Conservation (phyloP, 1,140 invertebrate genomes). For the Neodiprion pinetum region DNA sequence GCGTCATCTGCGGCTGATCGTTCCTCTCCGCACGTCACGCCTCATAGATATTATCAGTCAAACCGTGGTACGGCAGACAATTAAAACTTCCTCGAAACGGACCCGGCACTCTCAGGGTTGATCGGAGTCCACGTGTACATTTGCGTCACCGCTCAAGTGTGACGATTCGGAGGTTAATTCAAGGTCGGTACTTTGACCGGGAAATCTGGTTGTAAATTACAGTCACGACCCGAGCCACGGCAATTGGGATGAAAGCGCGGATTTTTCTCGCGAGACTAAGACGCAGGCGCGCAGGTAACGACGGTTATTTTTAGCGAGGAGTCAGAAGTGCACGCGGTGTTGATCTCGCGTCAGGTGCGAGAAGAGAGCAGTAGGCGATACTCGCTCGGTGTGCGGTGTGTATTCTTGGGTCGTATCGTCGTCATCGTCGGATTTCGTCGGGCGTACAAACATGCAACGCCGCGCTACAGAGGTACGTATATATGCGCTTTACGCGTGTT, state of each 20-base stretch:
- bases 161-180: too few species aligned
- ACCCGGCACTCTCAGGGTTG: not conserved
- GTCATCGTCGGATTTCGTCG: not conserved
- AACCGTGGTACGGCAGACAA: too few species aligned
- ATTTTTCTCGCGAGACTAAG: slow-evolving; percentile 41
- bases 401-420: not conserved
- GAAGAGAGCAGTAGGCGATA: not conserved
- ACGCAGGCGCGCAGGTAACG: slow-evolving; percentile 36
- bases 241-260: slow-evolving; percentile 54
- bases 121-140: too few species aligned
- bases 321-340: not conserved
- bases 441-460: slow-evolving; percentile 22
- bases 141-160: too few species aligned
- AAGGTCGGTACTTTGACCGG: too few species aligned
- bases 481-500: not conserved
- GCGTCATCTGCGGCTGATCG: too few species aligned
- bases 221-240: slow-evolving; percentile 42
- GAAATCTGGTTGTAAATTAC: not conserved
- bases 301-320: slow-evolving; percentile 53
- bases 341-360: too few species aligned
- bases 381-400: not conserved
- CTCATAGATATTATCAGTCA: too few species aligned
- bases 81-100: not conserved
- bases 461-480: not conserved
- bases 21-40: too few species aligned